Conservation (phyloP, 2,888 invertebrate species). For the Rhodophaea formosa region DNA sequence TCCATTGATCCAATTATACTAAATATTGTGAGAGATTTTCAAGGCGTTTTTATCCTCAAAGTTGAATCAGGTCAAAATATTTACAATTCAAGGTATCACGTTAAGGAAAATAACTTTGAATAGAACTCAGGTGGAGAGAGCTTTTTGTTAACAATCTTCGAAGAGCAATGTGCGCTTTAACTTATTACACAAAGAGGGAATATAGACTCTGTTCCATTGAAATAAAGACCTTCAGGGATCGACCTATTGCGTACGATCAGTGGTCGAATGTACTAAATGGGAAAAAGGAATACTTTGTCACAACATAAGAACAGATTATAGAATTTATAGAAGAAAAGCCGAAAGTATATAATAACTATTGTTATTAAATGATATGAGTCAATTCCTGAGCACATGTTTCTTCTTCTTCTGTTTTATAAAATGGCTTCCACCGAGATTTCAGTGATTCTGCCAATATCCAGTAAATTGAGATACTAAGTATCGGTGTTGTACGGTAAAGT, state of each 20-base stretch:
- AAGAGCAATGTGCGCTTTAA: too few relatives aligned
- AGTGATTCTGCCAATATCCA: too few relatives aligned
- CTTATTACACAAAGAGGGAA: neutral
- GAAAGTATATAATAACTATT: too few relatives aligned
- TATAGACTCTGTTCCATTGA: neutral
- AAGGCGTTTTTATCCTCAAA: neutral
- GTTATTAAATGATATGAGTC: too few relatives aligned
- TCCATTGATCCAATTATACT: too few relatives aligned
- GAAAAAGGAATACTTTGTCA: conserved; percentile 47
- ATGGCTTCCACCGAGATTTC: too few relatives aligned
- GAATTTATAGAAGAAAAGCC: neutral
- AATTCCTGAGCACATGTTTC: too few relatives aligned
- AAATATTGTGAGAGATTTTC: too few relatives aligned
- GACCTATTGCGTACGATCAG: neutral
- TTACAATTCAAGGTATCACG: neutral
- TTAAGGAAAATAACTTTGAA: neutral
- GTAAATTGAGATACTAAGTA: too few relatives aligned
- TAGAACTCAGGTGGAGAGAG: neutral
- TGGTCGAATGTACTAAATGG: conserved; percentile 41
- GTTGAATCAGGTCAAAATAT: neutral
- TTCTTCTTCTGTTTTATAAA: too few relatives aligned
- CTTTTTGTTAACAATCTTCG: neutral
- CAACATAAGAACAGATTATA: conserved; percentile 37
- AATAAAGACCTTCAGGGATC: neutral
- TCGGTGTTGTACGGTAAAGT: too few relatives aligned